Base-by-base conservation (phyloP, 2,888 invertebrate species). In the Meteorus colon region DNA sequence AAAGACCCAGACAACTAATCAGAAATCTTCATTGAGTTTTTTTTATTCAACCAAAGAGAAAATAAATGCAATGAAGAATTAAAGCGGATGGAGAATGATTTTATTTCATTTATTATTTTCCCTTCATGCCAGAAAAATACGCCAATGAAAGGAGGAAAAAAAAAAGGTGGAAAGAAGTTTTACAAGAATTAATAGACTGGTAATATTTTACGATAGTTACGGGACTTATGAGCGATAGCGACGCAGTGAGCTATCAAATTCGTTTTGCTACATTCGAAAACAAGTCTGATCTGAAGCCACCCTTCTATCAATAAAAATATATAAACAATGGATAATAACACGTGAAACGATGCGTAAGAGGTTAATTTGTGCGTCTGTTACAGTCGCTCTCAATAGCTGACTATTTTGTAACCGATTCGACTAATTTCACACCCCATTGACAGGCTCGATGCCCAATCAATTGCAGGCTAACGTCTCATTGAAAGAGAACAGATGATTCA, bases 291-390 rank as follows among this genome's bases (percentile, higher is more conserved):
- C 84, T 84, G 86, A 85, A 86, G 84, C 19, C 19, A n/a, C 19
- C 16, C 34, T 19, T 37, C 14, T 62, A 62, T 62, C 27, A 6
- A 63, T 63, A 63, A 34, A 63, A 3, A 63, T 31, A 63, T 63
- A 85, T 82, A 84, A 85, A 85, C 86, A 88, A 85, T 84, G 83
- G 72, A 86, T 86, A 86, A 87, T 88, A 88, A 86, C 85, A 84
- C 81, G 84, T 84, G 85, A 85, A 86, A 87, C 87, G 87, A 86
- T 85, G 84, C 80, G 84, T 84, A 85, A 85, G 84, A 84, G 84
- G 86, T 85, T 86, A 86, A 86, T 86, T 86, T 85, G 83, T 79
- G 73, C 81, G 82, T 83, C 82, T 14, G 29, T 41, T 60, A 41
- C 24, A 45, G 37, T 66, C 41, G 14, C 5, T 19, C 14, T 19